phyloP scores from a whole-genome alignment of 1,140 invertebrate genomes.

The Calephelis nemesis region DNA sequence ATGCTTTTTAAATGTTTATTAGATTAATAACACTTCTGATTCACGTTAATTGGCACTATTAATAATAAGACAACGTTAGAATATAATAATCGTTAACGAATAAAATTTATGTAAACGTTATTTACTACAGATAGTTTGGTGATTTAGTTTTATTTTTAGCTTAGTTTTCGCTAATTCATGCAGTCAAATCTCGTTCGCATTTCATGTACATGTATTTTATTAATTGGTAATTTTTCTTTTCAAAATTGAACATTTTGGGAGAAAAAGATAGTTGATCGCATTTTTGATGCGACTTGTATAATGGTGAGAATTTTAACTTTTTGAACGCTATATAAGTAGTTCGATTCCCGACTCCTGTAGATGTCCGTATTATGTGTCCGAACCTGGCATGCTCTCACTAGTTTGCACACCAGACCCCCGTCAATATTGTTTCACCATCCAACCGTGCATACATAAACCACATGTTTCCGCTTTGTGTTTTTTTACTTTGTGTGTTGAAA shows the following conservation, averaged over 20 bases:
- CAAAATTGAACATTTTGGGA: constrained; percentile 45
- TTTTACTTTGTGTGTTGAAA: constrained; percentile 2
- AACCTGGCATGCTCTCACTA: constrained; percentile 48
- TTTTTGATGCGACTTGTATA: constrained; percentile 28
- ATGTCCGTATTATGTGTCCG: constrained; percentile 48
- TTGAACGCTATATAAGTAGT: constrained; percentile 56
- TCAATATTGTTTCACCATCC: constrained; percentile 10
- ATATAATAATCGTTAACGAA: constrained; percentile 45
- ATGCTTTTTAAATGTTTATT: constrained; percentile 54
- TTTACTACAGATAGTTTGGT: constrained; percentile 30
- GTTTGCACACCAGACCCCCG: constrained; percentile 29
- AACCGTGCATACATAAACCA: constrained; percentile 6
- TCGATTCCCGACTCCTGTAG: constrained; percentile 58
- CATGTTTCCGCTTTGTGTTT: constrained; percentile 2
- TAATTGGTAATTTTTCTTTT: constrained; percentile 48
- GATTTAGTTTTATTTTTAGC: constrained; percentile 43
- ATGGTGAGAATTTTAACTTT: constrained; percentile 35
- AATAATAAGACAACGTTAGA: constrained; percentile 56
- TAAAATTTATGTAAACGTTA: constrained; percentile 44
- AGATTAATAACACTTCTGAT: constrained; percentile 52
- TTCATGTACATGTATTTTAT: constrained; percentile 40
- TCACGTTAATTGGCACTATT: constrained; percentile 70
- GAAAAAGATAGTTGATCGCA: constrained; percentile 59
- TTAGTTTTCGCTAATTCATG: constrained; percentile 57
- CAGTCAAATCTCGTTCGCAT: constrained; percentile 76